These are phyloP conservation scores for Drosophila pandora DNA, from an alignment of 1,140 invertebrate species.

Conservation along the genomic window DNA sequence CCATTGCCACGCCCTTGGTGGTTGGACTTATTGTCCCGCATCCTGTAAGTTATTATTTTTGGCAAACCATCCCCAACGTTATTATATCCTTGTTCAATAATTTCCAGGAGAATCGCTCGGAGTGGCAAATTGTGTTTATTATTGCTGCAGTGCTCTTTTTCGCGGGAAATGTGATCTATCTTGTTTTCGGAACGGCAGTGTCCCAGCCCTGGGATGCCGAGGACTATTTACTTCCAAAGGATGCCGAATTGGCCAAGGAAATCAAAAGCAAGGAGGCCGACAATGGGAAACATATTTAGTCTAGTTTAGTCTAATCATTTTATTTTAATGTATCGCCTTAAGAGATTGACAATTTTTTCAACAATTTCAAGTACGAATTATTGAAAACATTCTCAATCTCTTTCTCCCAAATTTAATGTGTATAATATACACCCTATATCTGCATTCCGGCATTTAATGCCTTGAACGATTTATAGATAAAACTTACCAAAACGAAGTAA, in stretches of 20 bases:
- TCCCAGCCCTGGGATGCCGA: conserved; percentile 91
- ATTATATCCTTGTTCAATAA: not conserved
- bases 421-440: too few species aligned
- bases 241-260: conserved; percentile 23
- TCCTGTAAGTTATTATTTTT: conserved; percentile 82
- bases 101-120: conserved; percentile 90
- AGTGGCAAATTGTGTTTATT: conserved; percentile 87
- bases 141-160: conserved; percentile 66
- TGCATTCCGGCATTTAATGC: too few species aligned
- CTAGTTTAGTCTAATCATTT: not conserved
- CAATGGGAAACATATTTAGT: not conserved
- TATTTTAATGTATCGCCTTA: not conserved
- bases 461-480: too few species aligned
- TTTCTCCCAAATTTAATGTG: too few species aligned
- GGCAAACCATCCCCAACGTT: not conserved
- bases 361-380: too few species aligned
- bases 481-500: too few species aligned
- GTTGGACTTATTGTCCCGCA: conserved; percentile 87
- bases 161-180: conserved; percentile 59
- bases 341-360: not conserved
- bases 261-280: not conserved
- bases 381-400: too few species aligned
- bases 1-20: conserved; percentile 88
- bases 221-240: conserved; percentile 87
- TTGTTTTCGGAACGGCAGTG: conserved; percentile 90